Evolutionary conservation across 2,888 invertebrate genomes (phyloP).

Genomic region (Caenorhabditis angaria): DNA sequence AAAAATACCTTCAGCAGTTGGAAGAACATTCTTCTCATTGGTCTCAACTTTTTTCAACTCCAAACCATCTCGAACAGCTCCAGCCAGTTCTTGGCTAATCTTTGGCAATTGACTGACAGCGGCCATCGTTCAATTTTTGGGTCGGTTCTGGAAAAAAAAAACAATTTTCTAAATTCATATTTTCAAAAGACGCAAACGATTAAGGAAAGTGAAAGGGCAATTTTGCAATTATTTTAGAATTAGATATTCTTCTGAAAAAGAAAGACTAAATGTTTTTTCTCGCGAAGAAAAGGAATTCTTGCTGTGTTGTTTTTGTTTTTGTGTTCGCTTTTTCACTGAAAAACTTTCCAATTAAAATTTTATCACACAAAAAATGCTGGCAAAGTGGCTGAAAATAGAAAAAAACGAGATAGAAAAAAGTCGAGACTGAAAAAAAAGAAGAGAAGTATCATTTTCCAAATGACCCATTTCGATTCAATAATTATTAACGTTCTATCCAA

Average conservation of each 20-base stretch:
- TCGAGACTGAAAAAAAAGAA: no score
- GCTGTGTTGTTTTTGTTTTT: background rate
- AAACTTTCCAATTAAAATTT: background rate
- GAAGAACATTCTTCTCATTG: constrained; percentile 66
- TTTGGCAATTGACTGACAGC: constrained; percentile 57
- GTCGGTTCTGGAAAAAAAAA: background rate
- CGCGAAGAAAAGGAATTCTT: background rate
- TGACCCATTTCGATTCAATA: no score
- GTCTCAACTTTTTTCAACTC: constrained; percentile 67
- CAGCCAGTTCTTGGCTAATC: constrained; percentile 51
- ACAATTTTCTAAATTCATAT: background rate
- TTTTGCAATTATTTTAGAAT: background rate
- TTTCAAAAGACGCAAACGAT: background rate
- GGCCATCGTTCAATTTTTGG: constrained; percentile 21
- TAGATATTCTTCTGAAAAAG: no score
- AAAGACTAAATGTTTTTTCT: no score
- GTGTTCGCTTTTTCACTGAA: no score
- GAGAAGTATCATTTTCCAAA: no score
- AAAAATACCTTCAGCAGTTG: constrained; percentile 62
- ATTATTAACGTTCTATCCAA: no score
- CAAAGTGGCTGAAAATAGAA: no score
- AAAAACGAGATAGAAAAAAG: no score
- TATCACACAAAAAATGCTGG: no score
- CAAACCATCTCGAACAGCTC: constrained; percentile 39
- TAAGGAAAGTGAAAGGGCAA: background rate